Conservation (phyloP, 1,140 invertebrate genomes). For the Tetramorium alpestre region DNA sequence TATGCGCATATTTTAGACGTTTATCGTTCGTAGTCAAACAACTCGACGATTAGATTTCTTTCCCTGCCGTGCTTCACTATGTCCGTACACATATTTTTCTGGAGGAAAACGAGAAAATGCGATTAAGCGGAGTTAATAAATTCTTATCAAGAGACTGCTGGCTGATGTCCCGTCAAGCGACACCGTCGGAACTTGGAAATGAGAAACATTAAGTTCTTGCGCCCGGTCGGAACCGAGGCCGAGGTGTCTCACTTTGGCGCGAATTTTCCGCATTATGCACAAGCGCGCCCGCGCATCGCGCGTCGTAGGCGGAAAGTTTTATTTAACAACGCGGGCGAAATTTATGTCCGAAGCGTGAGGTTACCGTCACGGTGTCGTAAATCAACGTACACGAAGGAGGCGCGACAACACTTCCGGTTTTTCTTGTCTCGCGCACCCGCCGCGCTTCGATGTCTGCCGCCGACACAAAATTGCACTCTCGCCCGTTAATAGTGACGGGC, state of each 20-base stretch:
- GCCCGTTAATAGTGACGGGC: not conserved
- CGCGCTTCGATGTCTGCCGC: not conserved
- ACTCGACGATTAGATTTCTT: conserved; percentile 10
- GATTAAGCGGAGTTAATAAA: conserved; percentile 40
- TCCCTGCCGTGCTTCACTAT: not conserved
- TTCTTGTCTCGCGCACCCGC: not conserved
- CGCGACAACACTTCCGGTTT: conserved; percentile 7
- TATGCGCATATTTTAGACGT: conserved; percentile 20
- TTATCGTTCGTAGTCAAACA: conserved; percentile 4
- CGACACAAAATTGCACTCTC: conserved; percentile 25
- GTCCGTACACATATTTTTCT: not conserved
- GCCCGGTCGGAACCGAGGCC: not conserved
- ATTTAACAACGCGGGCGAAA: conserved; percentile 62
- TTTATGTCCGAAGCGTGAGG: conserved; percentile 62
- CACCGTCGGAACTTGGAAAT: conserved; percentile 30
- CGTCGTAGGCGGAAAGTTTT: conserved; percentile 51
- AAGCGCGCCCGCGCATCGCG: conserved; percentile 35
- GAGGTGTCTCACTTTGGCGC: conserved; percentile 33
- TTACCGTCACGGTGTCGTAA: conserved; percentile 53
- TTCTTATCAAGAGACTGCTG: conserved; percentile 4
- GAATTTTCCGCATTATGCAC: conserved; percentile 53
- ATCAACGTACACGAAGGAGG: conserved; percentile 40
- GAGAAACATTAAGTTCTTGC: conserved; percentile 48
- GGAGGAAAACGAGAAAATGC: not conserved
- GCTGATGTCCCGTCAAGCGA: conserved; percentile 9